Conservation (phyloP, 2,888 invertebrate species). For the Thecophora atra region DNA sequence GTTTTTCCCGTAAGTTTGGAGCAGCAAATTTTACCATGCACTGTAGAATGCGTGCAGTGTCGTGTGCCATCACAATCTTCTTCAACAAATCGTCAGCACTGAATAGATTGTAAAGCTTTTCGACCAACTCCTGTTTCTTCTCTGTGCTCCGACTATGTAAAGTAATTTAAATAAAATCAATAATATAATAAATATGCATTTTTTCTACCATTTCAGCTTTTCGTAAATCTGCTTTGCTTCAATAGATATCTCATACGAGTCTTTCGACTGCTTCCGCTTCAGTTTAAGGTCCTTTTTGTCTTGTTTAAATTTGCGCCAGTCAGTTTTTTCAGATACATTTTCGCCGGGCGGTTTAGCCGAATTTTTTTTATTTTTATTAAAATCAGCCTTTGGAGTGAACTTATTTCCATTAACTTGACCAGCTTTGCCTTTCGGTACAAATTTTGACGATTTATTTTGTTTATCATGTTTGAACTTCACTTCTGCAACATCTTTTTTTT, state of each 20-base stretch:
- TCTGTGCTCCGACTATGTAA: slow-evolving; percentile 53
- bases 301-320: slow-evolving; percentile 80
- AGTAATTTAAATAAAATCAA: background rate
- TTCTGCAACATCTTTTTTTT: slow-evolving; percentile 3
- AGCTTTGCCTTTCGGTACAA: slow-evolving; percentile 9
- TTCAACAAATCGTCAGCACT: slow-evolving; percentile 71
- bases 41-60: slow-evolving; percentile 89
- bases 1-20: slow-evolving; percentile 72
- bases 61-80: slow-evolving; percentile 82
- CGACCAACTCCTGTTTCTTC: slow-evolving; percentile 66
- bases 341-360: slow-evolving; percentile 39
- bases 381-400: slow-evolving; percentile 24
- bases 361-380: slow-evolving; percentile 3
- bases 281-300: slow-evolving; percentile 77
- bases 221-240: slow-evolving; percentile 73
- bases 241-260: slow-evolving; percentile 68
- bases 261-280: slow-evolving; percentile 71
- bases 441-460: slow-evolving; percentile 39
- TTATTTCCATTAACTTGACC: slow-evolving; percentile 25
- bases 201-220: slow-evolving; percentile 63
- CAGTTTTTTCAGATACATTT: slow-evolving; percentile 68
- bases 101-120: slow-evolving; percentile 73
- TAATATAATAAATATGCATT: background rate
- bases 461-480: slow-evolving; percentile 8
- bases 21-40: slow-evolving; percentile 81